Evolutionary conservation across 2,888 invertebrate genomes (phyloP), one percentile per base, ranked within the genome.

Genomic region (Cecidostiba fungosa): DNA sequence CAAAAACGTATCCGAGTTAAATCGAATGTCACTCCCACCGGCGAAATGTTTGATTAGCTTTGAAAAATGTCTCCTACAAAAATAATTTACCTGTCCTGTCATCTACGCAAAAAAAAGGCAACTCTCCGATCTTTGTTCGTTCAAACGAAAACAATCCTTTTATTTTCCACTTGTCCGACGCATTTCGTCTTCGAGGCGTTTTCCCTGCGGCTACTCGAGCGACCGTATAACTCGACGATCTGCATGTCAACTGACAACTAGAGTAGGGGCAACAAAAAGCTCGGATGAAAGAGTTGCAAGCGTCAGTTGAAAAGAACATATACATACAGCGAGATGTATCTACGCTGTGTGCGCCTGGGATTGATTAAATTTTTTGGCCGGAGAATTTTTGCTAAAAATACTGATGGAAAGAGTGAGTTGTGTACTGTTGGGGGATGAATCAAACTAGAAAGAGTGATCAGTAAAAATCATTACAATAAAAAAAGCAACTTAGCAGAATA

Each of bases 1-100:
- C n/a, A 39, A 39, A n/a, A 66, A 29, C 47, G 5, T n/a, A 29
- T 26, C 3, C n/a, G 39, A 50, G 69, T 12, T 8, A 69, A 79
- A 84, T 85, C 59, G 66, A 85, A 70, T 76, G 80, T 85, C 84
- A 85, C 76, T 66, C 43, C 62, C 36, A 50, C 12, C 36, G 74
- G 50, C n/a, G 32, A 39, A 70, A 80, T 59, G 70, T 85, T 85
- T 85, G 76, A 80, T 80, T 77, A 54, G 50, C 84, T 85, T 80
- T 80, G 80, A 85, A 59, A 78, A 85, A 77, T 72, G 62, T 80
- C 76, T 79, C 59, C 43, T 6, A 23, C 50, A 73, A 73, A 73
- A 39, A 85, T 85, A 80, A 85, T 85, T 80, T 59, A 77, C 16
- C 79, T 59, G 79, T 80, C 80, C 19, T 32, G n/a, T 72, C 70